Percentiles rank a stretch among this genome's conserved stretches.
Evolutionary conservation across 2,113 vertebrate genomes (phyloP).

Genomic region (Mustelus asterias): DNA sequence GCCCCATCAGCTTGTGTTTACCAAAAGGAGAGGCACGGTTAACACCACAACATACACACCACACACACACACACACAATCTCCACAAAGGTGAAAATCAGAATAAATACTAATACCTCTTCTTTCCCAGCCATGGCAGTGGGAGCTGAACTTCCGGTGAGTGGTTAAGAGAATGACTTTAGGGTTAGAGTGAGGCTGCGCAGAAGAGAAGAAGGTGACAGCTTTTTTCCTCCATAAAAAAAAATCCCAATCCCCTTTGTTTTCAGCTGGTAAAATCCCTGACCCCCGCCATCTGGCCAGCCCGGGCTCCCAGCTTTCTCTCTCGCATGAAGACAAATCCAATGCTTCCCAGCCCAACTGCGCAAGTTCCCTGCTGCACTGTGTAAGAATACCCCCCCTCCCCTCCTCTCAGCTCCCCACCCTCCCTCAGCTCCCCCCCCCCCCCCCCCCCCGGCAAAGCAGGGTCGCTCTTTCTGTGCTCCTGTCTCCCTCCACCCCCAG

Average conservation of each 20-base stretch:
- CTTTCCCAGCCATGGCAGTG: constrained; percentile 37
- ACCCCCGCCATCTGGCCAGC: constrained; percentile 13
- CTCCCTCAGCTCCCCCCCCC: background rate
- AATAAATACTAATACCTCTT: constrained; percentile 34
- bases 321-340: background rate
- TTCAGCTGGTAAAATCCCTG: background rate
- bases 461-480: background rate
- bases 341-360: background rate
- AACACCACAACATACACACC: background rate
- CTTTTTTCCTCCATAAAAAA: background rate
- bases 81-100: background rate
- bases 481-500: background rate
- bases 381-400: background rate
- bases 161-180: constrained; percentile 36
- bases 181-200: constrained; percentile 41
- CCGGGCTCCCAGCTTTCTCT: constrained; percentile 1
- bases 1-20: background rate
- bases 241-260: constrained; percentile 27
- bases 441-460: background rate
- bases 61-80: background rate
- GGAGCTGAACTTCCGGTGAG: constrained; percentile 41
- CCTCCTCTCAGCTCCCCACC: background rate
- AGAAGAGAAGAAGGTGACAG: background rate
- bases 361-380: constrained; percentile 28
- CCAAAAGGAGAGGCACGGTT: background rate